These are phyloP conservation scores for Sarotherodon lohbergeri DNA, from an alignment of 2,113 vertebrate genomes.

Conservation along the genomic window DNA sequence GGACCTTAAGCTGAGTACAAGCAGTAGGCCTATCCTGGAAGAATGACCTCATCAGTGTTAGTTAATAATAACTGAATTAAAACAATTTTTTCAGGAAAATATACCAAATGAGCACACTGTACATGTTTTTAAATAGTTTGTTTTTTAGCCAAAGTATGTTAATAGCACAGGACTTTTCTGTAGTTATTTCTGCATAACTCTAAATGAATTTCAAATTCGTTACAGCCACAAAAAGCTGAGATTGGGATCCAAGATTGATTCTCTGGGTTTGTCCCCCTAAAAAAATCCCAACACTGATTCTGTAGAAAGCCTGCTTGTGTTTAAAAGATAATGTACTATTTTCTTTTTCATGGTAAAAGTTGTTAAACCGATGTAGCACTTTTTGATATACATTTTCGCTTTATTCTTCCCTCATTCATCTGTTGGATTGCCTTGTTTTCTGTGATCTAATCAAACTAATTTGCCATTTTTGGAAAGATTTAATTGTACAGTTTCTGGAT, in stretches of 20 bases:
- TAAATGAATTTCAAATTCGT: not conserved
- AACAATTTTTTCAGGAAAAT: not conserved
- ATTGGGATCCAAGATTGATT: not conserved
- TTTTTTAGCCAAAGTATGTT: not conserved
- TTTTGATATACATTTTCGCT: not conserved
- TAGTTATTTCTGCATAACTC: not conserved
- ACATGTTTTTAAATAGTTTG: not conserved
- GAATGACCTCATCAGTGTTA: not conserved
- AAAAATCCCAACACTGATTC: not conserved
- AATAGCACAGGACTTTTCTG: not conserved
- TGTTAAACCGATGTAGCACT: not conserved
- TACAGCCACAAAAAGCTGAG: not conserved
- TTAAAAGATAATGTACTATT: not conserved
- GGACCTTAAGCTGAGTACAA: not conserved
- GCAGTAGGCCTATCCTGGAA: not conserved
- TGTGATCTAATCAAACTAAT: not conserved
- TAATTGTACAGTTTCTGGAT: not conserved
- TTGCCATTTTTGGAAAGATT: not conserved
- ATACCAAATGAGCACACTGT: not conserved
- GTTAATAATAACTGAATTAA: not conserved
- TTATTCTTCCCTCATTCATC: not conserved
- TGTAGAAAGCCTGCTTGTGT: not conserved
- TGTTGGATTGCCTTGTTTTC: not conserved
- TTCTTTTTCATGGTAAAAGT: not conserved
- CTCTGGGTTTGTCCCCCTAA: not conserved